Conservation (phyloP, 1,140 invertebrate species). For the Conus betulinus region DNA sequence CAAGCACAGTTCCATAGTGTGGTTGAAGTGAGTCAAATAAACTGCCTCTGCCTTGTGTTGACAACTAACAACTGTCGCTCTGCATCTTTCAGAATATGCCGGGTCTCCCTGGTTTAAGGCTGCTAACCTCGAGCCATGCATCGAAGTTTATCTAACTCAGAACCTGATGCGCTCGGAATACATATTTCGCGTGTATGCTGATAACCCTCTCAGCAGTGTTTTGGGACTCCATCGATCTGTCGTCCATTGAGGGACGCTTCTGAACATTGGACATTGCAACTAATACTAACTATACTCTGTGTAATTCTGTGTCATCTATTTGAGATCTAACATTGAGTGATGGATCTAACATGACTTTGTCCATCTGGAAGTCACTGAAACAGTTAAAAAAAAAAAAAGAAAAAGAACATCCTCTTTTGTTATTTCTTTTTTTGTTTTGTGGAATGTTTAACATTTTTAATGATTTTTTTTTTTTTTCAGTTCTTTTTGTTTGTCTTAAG, state of each 20-base stretch:
- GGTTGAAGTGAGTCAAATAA: no score
- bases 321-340: no score
- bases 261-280: constrained; percentile 18
- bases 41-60: no score
- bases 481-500: neutral
- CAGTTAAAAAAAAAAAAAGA: no score
- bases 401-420: no score
- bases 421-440: no score
- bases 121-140: constrained; percentile 51
- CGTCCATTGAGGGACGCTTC: constrained; percentile 52
- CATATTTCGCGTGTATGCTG: constrained; percentile 54
- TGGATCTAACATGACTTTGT: no score
- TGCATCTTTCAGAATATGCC: constrained; percentile 50
- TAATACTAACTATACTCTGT: no score
- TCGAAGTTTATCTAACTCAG: constrained; percentile 53
- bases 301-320: neutral
- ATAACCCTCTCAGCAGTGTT: constrained; percentile 56
- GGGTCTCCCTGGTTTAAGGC: constrained; percentile 49
- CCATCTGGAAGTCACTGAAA: no score
- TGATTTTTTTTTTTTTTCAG: neutral
- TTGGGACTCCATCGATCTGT: constrained; percentile 53
- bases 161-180: constrained; percentile 48
- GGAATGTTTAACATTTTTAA: no score
- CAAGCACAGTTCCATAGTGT: no score
- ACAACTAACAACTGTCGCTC: neutral